Conservation (phyloP, 1,140 invertebrate species). For the Drosophila jambulina region DNA sequence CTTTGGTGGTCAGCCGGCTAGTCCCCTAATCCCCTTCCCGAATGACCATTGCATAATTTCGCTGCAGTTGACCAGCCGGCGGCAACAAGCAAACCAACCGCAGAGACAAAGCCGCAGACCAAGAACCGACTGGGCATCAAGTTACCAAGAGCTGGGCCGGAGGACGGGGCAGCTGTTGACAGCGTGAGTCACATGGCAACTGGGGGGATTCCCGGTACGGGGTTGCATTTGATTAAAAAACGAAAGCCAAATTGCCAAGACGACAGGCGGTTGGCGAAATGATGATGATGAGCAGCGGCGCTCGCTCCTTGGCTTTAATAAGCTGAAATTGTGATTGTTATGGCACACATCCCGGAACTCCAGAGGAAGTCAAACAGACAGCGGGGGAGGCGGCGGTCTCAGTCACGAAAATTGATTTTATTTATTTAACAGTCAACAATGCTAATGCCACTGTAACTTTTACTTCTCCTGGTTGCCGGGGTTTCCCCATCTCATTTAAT, state of each 20-base stretch:
- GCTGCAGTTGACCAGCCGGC: conserved; percentile 48
- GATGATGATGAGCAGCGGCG: not conserved
- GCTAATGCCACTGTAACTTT: conserved; percentile 61
- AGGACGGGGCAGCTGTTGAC: conserved; percentile 36
- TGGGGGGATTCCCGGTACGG: conserved; percentile 1
- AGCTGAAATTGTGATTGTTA: conserved; percentile 69
- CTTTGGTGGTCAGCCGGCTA: conserved; percentile 42
- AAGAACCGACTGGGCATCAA: conserved; percentile 37
- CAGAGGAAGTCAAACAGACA: conserved; percentile 21
- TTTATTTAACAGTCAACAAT: conserved; percentile 71
- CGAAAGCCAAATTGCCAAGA: conserved; percentile 35
- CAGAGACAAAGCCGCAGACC: conserved; percentile 43
- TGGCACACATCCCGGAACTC: conserved; percentile 46
- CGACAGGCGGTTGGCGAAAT: conserved; percentile 1
- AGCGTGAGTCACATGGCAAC: conserved; percentile 45
- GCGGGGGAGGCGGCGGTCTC: conserved; percentile 8
- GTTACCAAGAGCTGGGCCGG: conserved; percentile 19
- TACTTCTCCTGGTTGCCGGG: conserved; percentile 36
- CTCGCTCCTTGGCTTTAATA: conserved; percentile 32
- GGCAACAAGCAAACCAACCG: conserved; percentile 46
- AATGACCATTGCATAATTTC: conserved; percentile 52
- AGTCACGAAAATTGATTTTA: conserved; percentile 74
- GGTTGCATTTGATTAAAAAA: conserved; percentile 47
- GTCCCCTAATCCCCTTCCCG: not conserved
- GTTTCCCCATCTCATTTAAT: conserved; percentile 57